A percentile compares a stretch with the other conserved stretches of the same genome.
Conservation (phyloP, 2,113 vertebrate species). For the Gallinago paraguaiae region DNA sequence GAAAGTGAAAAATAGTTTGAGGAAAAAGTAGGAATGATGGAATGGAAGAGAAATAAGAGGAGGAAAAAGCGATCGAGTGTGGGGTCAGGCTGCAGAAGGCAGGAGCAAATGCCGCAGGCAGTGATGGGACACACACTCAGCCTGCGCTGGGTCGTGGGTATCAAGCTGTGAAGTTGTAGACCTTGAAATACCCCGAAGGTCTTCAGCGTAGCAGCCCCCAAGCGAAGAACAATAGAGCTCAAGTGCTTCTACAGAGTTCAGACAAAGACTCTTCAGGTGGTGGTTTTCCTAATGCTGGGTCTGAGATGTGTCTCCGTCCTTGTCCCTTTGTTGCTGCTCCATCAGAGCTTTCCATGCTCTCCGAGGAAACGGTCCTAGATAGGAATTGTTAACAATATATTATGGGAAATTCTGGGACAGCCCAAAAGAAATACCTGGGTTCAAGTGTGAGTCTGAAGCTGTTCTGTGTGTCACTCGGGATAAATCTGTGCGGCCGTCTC, state of each 20-base stretch:
- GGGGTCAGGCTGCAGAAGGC: not conserved
- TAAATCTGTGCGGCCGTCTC: fast-evolving
- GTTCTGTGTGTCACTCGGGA: not conserved
- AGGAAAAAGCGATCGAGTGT: not conserved
- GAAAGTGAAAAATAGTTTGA: not conserved
- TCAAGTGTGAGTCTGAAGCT: not conserved
- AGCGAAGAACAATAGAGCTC: not conserved
- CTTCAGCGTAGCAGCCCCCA: not conserved
- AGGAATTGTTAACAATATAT: not conserved
- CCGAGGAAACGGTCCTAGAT: fast-evolving
- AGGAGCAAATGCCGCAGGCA: fast-evolving
- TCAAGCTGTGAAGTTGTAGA: not conserved
- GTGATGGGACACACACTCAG: fast-evolving
- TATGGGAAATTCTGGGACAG: not conserved
- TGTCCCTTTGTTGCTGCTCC: not conserved
- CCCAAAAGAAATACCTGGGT: no score
- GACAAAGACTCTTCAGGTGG: fast-evolving
- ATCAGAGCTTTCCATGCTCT: no score
- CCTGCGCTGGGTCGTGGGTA: not conserved
- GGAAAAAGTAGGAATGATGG: not conserved
- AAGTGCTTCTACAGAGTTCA: not conserved
- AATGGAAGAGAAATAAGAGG: not conserved
- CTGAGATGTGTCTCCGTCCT: not conserved
- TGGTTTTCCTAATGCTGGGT: not conserved
- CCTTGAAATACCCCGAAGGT: not conserved